Percentiles rank a stretch among this genome's conserved stretches.
Evolutionary conservation across 2,888 invertebrate species (phyloP).

Genomic region (Agrenia bidenticulata): DNA sequence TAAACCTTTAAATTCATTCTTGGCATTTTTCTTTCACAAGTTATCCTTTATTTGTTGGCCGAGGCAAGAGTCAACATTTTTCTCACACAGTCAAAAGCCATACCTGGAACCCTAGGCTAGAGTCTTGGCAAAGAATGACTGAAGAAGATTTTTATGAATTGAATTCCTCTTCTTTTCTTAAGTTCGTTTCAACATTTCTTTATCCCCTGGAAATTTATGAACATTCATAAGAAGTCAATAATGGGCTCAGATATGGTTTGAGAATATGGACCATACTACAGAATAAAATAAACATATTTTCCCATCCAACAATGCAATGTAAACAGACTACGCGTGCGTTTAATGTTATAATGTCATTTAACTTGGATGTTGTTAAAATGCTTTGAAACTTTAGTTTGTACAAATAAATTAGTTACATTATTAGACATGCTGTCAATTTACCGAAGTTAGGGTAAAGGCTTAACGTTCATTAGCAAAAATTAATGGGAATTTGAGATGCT

Average conservation of each 20-base stretch:
- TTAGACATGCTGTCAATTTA: no score
- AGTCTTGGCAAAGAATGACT: no score
- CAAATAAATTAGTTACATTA: no score
- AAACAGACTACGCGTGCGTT: constrained; percentile 22
- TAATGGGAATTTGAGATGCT: no score
- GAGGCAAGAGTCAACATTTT: no score
- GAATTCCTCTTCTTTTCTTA: constrained; percentile 1
- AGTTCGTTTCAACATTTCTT: constrained; percentile 6
- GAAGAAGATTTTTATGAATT: constrained; percentile 11
- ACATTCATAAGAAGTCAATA: constrained; percentile 15
- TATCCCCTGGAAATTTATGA: not conserved
- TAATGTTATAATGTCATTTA: constrained; percentile 16
- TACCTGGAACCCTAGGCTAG: no score
- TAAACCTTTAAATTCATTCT: no score
- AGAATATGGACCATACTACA: not conserved
- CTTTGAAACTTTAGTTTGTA: not conserved
- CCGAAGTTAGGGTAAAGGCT: no score
- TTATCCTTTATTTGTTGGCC: no score
- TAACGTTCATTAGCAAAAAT: no score
- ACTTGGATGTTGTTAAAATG: not conserved
- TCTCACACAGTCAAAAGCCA: no score
- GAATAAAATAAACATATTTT: constrained; percentile 10
- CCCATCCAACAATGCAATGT: constrained; percentile 14
- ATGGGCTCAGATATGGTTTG: not conserved
- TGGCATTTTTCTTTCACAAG: no score